Evolutionary conservation across 2,113 vertebrate species (phyloP), one percentile per base, ranked within the genome.

Genomic region (Cyprinodon brontotheroides): DNA sequence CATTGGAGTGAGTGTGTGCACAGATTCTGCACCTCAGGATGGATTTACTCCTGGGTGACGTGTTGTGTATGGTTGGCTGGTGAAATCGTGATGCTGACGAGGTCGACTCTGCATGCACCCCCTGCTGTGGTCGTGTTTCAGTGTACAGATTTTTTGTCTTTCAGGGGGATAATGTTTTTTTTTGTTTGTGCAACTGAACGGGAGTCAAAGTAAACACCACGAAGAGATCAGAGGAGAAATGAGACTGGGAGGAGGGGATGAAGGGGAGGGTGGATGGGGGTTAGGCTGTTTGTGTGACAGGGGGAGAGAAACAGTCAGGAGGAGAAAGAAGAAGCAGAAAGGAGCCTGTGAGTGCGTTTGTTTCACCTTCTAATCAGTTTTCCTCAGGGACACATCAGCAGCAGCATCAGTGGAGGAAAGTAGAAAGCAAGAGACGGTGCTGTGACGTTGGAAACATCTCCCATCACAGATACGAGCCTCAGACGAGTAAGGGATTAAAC

Each of bases 351-450:
- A 60, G 86, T 87, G 84, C 74, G 86, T 86, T 91, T 43, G 62
- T 90, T 89, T 92, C 77, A 91, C 87, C 90, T 90, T 84, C 82
- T 88, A 89, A 92, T 93, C 88, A 89, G 76, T 91, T 90, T 88
- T 92, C 84, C 87, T 75, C 43, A 40, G 80, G 79, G 87, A 90
- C 87, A 81, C 75, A 40, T 89, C 87, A 87, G 83, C 79, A 68
- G 68, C 90, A 82, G 89, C 89, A 86, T 87, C 78, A 77, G 65
- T 76, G 73, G 74, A 85, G 84, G 64, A 73, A 82, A 86, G 78
- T 47, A 43, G 57, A 59, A 61, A 84, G 83, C 41, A 36, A 81
- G 76, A 66, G 79, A 80, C 9, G 59, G 67, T n/a, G 48, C 11
- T 48, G 40, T 72, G 77, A 0, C 29, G 57, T 62, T 75, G 1